Percentiles rank a stretch among this genome's conserved stretches.
These are phyloP conservation scores for Poecilia picta DNA, from an alignment of 2,797 vertebrate genomes.

Conservation along the genomic window DNA sequence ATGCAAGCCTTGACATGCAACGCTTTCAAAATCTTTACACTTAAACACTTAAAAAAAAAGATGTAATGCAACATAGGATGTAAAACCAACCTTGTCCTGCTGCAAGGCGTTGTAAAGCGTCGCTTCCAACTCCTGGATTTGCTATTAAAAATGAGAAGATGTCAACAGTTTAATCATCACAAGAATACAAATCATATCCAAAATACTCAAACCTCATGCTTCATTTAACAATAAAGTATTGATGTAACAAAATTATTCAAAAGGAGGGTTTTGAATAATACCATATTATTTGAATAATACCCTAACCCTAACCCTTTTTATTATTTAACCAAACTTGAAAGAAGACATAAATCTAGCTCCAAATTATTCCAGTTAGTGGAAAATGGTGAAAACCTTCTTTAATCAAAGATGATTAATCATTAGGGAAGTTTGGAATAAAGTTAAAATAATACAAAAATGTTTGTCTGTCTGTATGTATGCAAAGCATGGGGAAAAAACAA, in stretches of 20 bases:
- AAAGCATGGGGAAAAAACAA: not conserved
- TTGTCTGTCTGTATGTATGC: not conserved
- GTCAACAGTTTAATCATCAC: not conserved
- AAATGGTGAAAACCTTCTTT: not conserved
- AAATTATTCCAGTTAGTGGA: not conserved
- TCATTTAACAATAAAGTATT: not conserved
- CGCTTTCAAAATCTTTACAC: not conserved
- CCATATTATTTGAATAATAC: too few species aligned
- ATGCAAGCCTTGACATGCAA: not conserved
- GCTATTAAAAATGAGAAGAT: conserved; percentile 78
- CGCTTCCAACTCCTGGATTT: conserved; percentile 99
- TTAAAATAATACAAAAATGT: not conserved
- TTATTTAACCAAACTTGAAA: not conserved
- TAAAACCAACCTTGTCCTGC: conserved; percentile 87
- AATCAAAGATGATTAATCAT: not conserved
- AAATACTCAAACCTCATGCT: not conserved
- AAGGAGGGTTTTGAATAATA: too few species aligned
- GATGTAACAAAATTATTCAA: not conserved
- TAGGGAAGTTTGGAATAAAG: not conserved
- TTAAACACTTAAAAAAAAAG: not conserved
- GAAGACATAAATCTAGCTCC: not conserved
- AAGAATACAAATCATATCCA: not conserved
- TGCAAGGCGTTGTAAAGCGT: conserved; percentile 98
- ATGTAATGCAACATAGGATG: not conserved
- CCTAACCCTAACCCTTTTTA: not conserved